Base-by-base conservation (phyloP, 2,888 invertebrate species). In the Prosopocoilus inquinatus region DNA sequence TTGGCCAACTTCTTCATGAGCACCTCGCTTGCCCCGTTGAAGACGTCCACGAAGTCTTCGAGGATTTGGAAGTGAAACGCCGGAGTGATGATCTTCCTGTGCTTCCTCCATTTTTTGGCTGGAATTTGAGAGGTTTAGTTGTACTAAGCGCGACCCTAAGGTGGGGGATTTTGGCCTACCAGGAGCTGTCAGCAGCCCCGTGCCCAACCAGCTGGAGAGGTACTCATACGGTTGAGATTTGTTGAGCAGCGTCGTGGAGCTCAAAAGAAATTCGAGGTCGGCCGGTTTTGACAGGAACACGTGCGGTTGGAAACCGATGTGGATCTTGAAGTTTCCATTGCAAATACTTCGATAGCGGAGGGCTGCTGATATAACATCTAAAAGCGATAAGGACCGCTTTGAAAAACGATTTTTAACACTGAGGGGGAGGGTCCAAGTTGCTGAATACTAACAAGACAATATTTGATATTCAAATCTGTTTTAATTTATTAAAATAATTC, bases 61-160 rank as follows among this genome's bases (percentile, higher is more conserved):
- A 90, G 73, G 53, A 89, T 87, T 67, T 84, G 85, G 68, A 88
- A 89, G 72, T 89, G 89, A 72, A 89, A 89, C 0, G 89, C 83
- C 1, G 89, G 88, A 0, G 89, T 89, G 47, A 90, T 74, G 60
- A 89, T 81, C 70, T 86, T 87, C 11, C 89, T 79, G 60, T 86
- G 81, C 0, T 73, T 73, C 60, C 80, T 80, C 90, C 90, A 90
- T 71, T 80, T 81, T 7, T 28, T 28, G 20, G 20, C 20, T 28
- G 5, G 20, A 28, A 28, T 28, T 28, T 28, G 20, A 28, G 5
- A 7, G 20, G n/a, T n/a, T n/a, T 7, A 7, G 7, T 28, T 28
- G 20, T 28, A 28, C 20, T 28, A 28, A 20, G 20, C 2, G 2
- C n/a, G n/a, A n/a, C 4, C 20, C 7, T 28, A 7, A 7, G 20